Base-by-base conservation (phyloP, 2,113 vertebrate genomes). In the Hipposideros armiger region DNA sequence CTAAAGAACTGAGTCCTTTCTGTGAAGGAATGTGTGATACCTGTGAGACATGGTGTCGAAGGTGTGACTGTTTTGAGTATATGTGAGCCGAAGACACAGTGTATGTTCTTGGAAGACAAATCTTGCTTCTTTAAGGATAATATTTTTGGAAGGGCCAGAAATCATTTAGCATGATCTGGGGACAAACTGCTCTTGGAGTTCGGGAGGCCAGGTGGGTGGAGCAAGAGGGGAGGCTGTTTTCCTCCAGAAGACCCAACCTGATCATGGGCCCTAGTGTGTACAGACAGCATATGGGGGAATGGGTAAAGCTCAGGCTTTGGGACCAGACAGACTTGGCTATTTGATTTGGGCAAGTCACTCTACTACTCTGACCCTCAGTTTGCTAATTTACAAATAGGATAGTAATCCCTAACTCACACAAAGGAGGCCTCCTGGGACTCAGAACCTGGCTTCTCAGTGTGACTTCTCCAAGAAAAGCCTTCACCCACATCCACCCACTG, bases 391-490 rank as follows among this genome's bases (percentile, higher is more conserved):
- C 66, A 94, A 76, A 58, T 40, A 66, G 17, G 32, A 67, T 28
- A 73, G n/a, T 81, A 54, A 67, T 47, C 83, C 42, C 20, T 83
- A 87, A 69, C 16, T 82, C 89, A 94, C 28, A 95, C 56, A 89
- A 4, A 76, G 84, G 50, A 82, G 28, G 77, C 54, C 47, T 84
- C 52, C 60, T 52, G 40, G 91, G 72, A 82, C 58, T 70, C 58
- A 30, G 40, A 85, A 80, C 40, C 32, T 62, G 76, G 17, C 28
- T 45, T 87, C 64, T 69, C 82, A 3, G 2, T 54, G 40, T 36
- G 60, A 69, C 36, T 87, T 91, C 17, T 86, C 78, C 22, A 73
- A 87, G 60, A 62, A 91, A 30, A 42, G 28, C 14, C 54, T 45
- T 94, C 56, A 40, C 32, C 32, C 56, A 60, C 42, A 78, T n/a